Base-by-base conservation (phyloP, 2,888 invertebrate genomes). In the Hirudinaria manillensis region DNA sequence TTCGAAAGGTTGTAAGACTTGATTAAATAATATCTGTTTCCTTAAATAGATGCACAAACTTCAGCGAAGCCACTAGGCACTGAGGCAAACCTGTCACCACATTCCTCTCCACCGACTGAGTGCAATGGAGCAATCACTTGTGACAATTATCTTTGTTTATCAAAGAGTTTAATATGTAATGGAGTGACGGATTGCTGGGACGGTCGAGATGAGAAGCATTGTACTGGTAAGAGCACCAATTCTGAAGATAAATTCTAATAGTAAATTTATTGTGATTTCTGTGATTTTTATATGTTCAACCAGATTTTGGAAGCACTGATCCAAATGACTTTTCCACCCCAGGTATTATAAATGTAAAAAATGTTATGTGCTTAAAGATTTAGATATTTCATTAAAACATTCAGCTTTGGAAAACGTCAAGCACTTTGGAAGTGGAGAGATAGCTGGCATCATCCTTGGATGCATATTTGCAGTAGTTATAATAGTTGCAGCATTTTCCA, bases 171-270 rank as follows among this genome's bases (percentile, higher is more conserved):
- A 29, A 32, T 68, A 36, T 68, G 70, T 29, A 38, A 68, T 34
- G 70, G 70, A 10, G 36, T 24, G 7, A 19, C 3, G 70, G 70
- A 68, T 24, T 68, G 70, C 34, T 68, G 36, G 16, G 70, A 68
- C 10, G 70, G 34, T 34, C n/a, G 36, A 68, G 70, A 68, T 68
- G 70, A 68, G 34, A 68, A 3, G 10, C 34, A 68, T 24, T 68
- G 70, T 21, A 13, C 32, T 36, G 70, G 70, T 68, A 68, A 24
- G 65, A 29, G 27, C 10, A 32, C 19, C 32, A 6, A 27, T 6
- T 4, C 29, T 24, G 7, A 19, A n/a, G n/a, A n/a, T n/a, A n/a
- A n/a, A n/a, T n/a, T n/a, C n/a, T n/a, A n/a, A n/a, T n/a, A 45
- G 45, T 45, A 10, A 45, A 45, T 45, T 45, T 45, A 16, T 10